Evolutionary conservation across 1,140 invertebrate species (phyloP).

Genomic region (Papilio xuthus): DNA sequence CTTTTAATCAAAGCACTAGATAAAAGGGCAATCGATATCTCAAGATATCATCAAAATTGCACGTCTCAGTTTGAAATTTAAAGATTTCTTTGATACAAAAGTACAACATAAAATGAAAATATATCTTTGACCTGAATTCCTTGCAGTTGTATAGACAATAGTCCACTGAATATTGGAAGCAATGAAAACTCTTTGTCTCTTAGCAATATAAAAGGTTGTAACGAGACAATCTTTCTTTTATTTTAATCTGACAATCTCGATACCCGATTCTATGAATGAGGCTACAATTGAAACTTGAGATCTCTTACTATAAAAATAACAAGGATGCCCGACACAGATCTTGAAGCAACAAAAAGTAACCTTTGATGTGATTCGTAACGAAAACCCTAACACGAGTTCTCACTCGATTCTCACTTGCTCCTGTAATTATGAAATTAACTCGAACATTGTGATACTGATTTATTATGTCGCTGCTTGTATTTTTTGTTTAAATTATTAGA

Average conservation of each 20-base stretch:
- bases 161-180: conserved; percentile 12
- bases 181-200: conserved; percentile 27
- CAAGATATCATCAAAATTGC: background rate
- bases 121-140: conserved; percentile 20
- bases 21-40: background rate
- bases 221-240: conserved; percentile 17
- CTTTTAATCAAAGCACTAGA: background rate
- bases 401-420: conserved; percentile 19
- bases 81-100: background rate
- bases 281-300: conserved; percentile 47
- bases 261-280: conserved; percentile 46
- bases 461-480: background rate
- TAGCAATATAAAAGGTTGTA: conserved; percentile 23
- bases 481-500: background rate
- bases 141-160: background rate
- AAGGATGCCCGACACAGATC: conserved; percentile 41
- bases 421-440: background rate
- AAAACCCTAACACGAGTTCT: conserved; percentile 44
- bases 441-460: background rate
- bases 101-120: background rate
- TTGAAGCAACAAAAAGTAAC: conserved; percentile 44
- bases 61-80: background rate
- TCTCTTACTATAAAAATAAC: conserved; percentile 52
- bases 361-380: conserved; percentile 41
- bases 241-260: conserved; percentile 34